Evolutionary conservation across 2,113 vertebrate genomes (phyloP).

Genomic region (Oryzias curvinotus): DNA sequence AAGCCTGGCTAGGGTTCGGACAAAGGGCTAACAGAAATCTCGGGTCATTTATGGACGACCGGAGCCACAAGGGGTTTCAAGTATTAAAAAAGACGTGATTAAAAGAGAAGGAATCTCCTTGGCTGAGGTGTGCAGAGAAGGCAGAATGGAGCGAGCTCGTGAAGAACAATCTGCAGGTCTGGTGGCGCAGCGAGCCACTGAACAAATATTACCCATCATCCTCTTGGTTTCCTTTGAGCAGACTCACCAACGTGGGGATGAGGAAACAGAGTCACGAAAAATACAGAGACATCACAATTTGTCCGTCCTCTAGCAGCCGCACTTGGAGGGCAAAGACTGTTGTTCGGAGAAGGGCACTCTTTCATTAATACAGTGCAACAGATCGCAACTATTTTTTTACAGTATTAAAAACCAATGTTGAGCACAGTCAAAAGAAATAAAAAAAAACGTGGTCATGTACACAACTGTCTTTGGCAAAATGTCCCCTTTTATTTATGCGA

Average conservation of each 20-base stretch:
- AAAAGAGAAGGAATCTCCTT: constrained; percentile 79
- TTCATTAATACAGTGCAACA: constrained; percentile 86
- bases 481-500: constrained; percentile 67
- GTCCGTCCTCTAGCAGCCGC: constrained; percentile 80
- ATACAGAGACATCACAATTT: constrained; percentile 80
- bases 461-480: constrained; percentile 99
- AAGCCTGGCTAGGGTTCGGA: constrained; percentile 63
- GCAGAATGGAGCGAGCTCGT: constrained; percentile 74
- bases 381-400: constrained; percentile 72
- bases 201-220: constrained; percentile 67
- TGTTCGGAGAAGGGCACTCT: constrained; percentile 77
- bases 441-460: constrained; percentile 84
- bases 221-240: constrained; percentile 71
- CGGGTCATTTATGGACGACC: constrained; percentile 69
- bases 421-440: constrained; percentile 80
- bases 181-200: constrained; percentile 66
- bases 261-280: constrained; percentile 77
- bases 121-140: constrained; percentile 76
- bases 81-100: constrained; percentile 77
- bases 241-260: constrained; percentile 70
- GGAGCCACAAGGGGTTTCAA: constrained; percentile 70
- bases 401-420: constrained; percentile 70
- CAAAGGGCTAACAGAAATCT: constrained; percentile 65
- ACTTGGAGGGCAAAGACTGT: constrained; percentile 87
- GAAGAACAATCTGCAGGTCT: constrained; percentile 76